Conservation (phyloP, 2,113 vertebrate species). For the Corythornis madagascariensis region DNA sequence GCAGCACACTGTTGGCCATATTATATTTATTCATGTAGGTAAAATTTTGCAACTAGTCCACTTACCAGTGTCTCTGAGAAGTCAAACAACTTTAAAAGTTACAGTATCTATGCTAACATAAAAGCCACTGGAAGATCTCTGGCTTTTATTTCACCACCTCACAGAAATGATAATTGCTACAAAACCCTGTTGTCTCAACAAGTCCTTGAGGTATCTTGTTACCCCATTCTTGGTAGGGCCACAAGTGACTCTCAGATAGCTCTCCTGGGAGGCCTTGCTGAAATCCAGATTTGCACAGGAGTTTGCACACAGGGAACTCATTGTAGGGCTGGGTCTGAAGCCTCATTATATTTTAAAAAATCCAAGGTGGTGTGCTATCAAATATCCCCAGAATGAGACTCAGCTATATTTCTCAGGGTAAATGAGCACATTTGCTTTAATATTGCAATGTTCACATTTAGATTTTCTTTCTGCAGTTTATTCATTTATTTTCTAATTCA, state of each 20-base stretch:
- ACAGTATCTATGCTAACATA: not conserved
- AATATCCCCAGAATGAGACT: constrained; percentile 24
- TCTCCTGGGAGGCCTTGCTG: not conserved
- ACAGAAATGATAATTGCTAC: not conserved
- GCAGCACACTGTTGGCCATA: not conserved
- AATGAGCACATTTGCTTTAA: constrained; percentile 36
- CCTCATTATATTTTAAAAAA: constrained; percentile 17
- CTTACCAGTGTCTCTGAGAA: constrained; percentile 18
- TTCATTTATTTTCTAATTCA: constrained; percentile 64
- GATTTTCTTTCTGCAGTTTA: constrained; percentile 53
- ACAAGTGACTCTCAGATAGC: not conserved
- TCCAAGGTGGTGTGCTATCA: not conserved
- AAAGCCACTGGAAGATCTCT: not conserved
- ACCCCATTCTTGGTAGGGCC: not conserved
- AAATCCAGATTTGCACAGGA: not conserved
- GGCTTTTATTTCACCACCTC: constrained; percentile 13
- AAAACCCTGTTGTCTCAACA: constrained; percentile 12
- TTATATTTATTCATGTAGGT: constrained; percentile 52
- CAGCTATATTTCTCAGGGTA: constrained; percentile 29
- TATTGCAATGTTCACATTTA: constrained; percentile 8
- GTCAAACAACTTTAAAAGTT: constrained; percentile 15
- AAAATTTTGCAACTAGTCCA: not conserved
- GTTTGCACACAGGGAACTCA: not conserved
- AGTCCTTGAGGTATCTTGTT: constrained; percentile 1
- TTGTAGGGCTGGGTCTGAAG: constrained; percentile 41